Base-by-base conservation (phyloP, 2,797 vertebrate genomes). In the Gobionotothen gibberifrons region DNA sequence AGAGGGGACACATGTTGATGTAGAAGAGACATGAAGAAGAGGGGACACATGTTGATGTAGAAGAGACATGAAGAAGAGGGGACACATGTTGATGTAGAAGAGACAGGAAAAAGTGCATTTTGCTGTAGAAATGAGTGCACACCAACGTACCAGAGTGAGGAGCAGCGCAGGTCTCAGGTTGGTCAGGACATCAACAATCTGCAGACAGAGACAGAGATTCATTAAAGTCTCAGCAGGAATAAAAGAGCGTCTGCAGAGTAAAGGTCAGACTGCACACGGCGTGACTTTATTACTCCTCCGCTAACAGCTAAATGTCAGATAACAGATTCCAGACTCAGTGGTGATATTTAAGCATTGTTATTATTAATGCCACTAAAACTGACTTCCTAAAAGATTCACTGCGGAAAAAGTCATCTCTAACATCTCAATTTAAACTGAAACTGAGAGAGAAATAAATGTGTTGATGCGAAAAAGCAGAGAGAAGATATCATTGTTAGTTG, bases 111-210 rank as follows among this genome's bases (percentile, higher is more conserved):
- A 26, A 26, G 26, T 26, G 26, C 26, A 5, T 26, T 26, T 1
- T 22, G 22, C 22, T 29, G n/a, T 9, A 43, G 9, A 9, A 72
- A 26, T 48, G 53, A 60, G 22, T 1, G 58, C 43, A 7, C 16
- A 32, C n/a, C 19, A 5, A 13, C 94, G 88, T 94, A 98, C 97
- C 96, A 99, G 89, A 17, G 97, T 98, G 6, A 98, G 96, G 19
- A 98, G 96, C 43, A 95, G 89, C 1, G 94, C 92, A 15, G 96
- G 96, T 5, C 72, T 95, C 93, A 88, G 89, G 0, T 73, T 95
- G 69, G 88, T 79, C 87, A 98, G 93, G 44, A 96, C 89, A 62
- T 76, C 92, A 56, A 87, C 87, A 21, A 98, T 95, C 97, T 98
- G 90, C 53, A 92, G 87, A 46, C 55, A 75, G 59, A 59, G 47